Evolutionary conservation across 2,797 vertebrate genomes (phyloP).

Genomic region (Microtus agrestis): DNA sequence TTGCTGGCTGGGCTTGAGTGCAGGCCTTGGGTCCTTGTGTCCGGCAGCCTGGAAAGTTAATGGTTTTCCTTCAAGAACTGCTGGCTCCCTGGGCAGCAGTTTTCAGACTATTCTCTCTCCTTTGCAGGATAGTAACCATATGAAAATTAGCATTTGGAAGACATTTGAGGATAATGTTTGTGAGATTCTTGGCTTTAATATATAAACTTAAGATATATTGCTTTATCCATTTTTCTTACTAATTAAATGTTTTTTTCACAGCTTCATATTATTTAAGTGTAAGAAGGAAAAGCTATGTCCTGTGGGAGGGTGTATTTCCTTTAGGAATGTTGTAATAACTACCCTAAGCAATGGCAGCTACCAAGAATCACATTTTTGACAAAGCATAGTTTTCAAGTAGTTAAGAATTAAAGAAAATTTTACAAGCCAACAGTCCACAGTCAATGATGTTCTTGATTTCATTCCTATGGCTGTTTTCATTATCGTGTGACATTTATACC

Average conservation of each 20-base stretch:
- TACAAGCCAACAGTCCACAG: background rate
- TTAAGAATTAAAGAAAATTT: conserved; percentile 18
- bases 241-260: conserved; percentile 51
- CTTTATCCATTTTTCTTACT: conserved; percentile 21
- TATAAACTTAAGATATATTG: background rate
- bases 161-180: conserved; percentile 45
- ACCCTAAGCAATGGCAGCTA: background rate
- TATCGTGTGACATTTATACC: background rate
- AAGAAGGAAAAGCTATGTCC: background rate
- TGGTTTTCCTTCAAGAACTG: background rate
- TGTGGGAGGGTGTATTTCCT: background rate
- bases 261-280: background rate
- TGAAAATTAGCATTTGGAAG: conserved; percentile 47
- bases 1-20: background rate
- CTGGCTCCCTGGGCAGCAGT: background rate
- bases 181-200: conserved; percentile 11
- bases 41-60: background rate
- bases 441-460: background rate
- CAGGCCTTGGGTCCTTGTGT: background rate
- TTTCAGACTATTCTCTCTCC: background rate
- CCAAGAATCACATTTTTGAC: conserved; percentile 6
- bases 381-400: conserved; percentile 28
- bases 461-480: background rate
- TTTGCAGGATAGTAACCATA: background rate
- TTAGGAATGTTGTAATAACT: conserved; percentile 15